Percentiles rank a stretch among this genome's conserved stretches.
Evolutionary conservation across 2,888 invertebrate genomes (phyloP).

Genomic region (Pasiphila rectangulata): DNA sequence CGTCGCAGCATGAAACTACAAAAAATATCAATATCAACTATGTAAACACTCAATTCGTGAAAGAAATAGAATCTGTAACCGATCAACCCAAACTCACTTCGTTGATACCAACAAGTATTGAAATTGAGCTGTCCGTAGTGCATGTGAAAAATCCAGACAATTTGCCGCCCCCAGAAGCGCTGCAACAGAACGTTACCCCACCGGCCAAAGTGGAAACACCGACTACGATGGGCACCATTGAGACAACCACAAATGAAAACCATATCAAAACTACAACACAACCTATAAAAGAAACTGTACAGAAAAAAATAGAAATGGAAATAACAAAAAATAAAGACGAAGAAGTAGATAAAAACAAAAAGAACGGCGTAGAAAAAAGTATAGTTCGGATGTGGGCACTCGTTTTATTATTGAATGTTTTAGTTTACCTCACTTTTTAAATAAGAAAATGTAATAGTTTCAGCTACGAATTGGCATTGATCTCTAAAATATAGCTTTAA

Average conservation of each 20-base stretch:
- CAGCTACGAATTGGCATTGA: slow-evolving; percentile 35
- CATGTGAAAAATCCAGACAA: slow-evolving; percentile 32
- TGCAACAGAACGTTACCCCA: slow-evolving; percentile 56
- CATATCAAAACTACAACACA: slow-evolving; percentile 25
- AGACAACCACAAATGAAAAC: slow-evolving; percentile 23
- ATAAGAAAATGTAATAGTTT: slow-evolving; percentile 12
- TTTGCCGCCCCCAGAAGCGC: slow-evolving; percentile 57
- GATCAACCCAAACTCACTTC: slow-evolving; percentile 3
- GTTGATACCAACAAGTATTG: slow-evolving; percentile 21
- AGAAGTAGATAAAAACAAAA: slow-evolving; percentile 26
- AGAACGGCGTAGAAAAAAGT: slow-evolving; percentile 33
- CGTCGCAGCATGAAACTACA: not conserved
- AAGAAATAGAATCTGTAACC: slow-evolving; percentile 15
- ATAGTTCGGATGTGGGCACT: slow-evolving; percentile 3
- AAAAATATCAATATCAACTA: not conserved
- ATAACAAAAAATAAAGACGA: not conserved
- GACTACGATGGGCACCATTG: slow-evolving; percentile 33
- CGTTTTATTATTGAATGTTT: slow-evolving; percentile 2
- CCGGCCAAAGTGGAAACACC: slow-evolving; percentile 42
- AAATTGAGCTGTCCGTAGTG: slow-evolving; percentile 20
- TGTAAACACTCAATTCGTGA: not conserved
- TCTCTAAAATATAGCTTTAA: slow-evolving; percentile 38
- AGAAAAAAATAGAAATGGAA: not conserved
- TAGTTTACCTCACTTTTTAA: slow-evolving; percentile 4
- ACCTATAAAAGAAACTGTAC: slow-evolving; percentile 12